These are phyloP conservation scores for Eulemur rubriventer DNA, from an alignment of 2,797 vertebrate genomes.

Conservation along the genomic window DNA sequence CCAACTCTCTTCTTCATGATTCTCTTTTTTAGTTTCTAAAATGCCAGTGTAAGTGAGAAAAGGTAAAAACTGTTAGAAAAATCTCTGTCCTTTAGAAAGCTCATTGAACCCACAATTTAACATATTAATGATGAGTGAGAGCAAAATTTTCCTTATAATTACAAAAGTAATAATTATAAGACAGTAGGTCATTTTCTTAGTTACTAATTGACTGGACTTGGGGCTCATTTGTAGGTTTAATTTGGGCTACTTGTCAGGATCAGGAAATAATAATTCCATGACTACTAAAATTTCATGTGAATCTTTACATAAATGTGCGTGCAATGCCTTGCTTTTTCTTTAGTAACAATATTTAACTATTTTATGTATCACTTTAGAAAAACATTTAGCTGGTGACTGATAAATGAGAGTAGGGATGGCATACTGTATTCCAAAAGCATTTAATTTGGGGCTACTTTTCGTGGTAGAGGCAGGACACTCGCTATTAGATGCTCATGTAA, in stretches of 20 bases:
- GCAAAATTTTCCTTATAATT: constrained; percentile 19
- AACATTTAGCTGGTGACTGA: neutral
- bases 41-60: constrained; percentile 28
- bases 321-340: neutral
- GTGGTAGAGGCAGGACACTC: neutral
- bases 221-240: neutral
- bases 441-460: neutral
- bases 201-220: neutral
- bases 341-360: neutral
- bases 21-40: constrained; percentile 46
- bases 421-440: neutral
- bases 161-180: constrained; percentile 12
- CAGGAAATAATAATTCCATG: neutral
- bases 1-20: neutral
- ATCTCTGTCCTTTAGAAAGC: constrained; percentile 57
- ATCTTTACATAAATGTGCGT: neutral
- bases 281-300: neutral
- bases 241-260: neutral
- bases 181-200: neutral
- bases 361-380: neutral
- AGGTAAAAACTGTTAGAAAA: constrained; percentile 36
- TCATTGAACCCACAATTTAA: neutral
- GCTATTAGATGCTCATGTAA: neutral
- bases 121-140: constrained; percentile 39
- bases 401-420: neutral